These are phyloP conservation scores for Sycon ciliatum DNA, from an alignment of 37 sponge, comb jelly and placozoan species.

Conservation along the genomic window DNA sequence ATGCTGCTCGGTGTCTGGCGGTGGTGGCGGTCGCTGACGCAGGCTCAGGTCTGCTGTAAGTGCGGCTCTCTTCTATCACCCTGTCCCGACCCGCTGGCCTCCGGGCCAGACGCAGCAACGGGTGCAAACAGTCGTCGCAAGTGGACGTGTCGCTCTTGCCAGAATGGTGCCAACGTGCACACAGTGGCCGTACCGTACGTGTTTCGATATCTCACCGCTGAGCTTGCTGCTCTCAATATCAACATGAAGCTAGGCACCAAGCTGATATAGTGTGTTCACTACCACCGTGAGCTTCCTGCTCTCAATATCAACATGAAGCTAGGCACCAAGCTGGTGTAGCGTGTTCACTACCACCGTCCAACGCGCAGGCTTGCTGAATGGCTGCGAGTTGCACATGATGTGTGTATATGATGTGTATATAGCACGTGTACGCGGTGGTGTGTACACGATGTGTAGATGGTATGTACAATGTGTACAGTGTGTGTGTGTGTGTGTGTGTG, in stretches of 20 bases:
- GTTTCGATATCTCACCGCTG: constrained; percentile 76
- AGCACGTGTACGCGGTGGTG: no score
- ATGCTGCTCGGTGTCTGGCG: no score
- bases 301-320: constrained; percentile 83
- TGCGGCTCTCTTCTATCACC: constrained; percentile 87
- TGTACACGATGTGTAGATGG: no score
- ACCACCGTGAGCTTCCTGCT: constrained; percentile 89
- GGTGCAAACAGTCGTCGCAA: constrained; percentile 26
- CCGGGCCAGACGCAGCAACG: constrained; percentile 19
- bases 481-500: no score
- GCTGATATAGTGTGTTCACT: neutral
- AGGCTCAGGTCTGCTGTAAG: constrained; percentile 63
- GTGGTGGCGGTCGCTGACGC: no score
- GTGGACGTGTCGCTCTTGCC: constrained; percentile 62
- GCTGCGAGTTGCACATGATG: no score
- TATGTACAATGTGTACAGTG: no score
- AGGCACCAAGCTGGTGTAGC: constrained; percentile 14
- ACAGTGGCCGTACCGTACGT: constrained; percentile 81
- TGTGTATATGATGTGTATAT: no score
- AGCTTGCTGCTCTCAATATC: constrained; percentile 94
- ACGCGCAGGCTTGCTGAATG: no score
- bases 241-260: constrained; percentile 51
- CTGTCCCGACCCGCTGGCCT: constrained; percentile 24
- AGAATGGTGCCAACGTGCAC: constrained; percentile 41
- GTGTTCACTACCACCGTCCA: no score